A percentile compares a stretch with the other conserved stretches of the same genome.
These are phyloP conservation scores for Neotragus pygmaeus DNA, from an alignment of 2,113 vertebrate genomes.

Conservation along the genomic window DNA sequence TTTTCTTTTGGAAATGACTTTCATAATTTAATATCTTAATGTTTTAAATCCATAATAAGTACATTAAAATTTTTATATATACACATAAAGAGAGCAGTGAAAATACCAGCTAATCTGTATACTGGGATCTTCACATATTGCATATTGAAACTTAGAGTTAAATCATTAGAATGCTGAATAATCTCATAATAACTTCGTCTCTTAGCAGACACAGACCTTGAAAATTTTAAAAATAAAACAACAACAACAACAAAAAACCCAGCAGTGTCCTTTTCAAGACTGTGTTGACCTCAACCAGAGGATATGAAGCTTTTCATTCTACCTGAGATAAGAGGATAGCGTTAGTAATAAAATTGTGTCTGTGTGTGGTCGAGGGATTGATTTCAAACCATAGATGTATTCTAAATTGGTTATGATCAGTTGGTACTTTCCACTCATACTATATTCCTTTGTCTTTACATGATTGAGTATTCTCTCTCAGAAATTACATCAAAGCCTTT, in stretches of 20 bases:
- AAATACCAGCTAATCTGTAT: background rate
- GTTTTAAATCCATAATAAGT: background rate
- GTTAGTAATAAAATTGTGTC: background rate
- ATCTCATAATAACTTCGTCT: background rate
- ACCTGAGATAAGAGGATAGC: constrained; percentile 4
- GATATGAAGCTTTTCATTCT: background rate
- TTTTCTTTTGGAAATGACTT: background rate
- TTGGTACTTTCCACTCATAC: constrained; percentile 19
- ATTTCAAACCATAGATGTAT: background rate
- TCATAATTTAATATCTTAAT: background rate
- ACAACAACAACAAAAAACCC: background rate
- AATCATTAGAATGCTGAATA: background rate
- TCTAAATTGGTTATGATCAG: background rate
- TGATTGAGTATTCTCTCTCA: background rate
- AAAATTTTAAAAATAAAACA: background rate
- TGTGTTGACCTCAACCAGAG: background rate
- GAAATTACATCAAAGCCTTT: no score
- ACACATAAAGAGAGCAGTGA: background rate
- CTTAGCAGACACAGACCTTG: background rate
- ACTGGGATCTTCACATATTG: background rate
- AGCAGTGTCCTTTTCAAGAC: background rate
- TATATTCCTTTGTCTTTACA: background rate
- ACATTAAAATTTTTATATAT: background rate
- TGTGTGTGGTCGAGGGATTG: background rate
- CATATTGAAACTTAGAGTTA: background rate